Evolutionary conservation across 2,113 vertebrate genomes (phyloP), one percentile per base, ranked within the genome.

Genomic region (Platichthys flesus): DNA sequence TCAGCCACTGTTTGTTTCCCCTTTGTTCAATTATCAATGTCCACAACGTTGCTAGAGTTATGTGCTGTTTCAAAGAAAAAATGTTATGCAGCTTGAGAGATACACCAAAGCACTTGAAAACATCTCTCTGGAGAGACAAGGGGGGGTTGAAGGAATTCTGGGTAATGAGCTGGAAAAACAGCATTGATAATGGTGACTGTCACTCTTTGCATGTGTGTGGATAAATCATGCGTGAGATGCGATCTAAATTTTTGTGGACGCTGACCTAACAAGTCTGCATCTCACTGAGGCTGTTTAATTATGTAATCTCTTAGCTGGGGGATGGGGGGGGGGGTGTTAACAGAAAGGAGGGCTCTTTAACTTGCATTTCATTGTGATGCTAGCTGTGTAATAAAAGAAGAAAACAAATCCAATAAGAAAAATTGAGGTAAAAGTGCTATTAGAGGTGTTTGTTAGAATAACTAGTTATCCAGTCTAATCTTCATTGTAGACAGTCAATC

Each of bases 121-220:
- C 72, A 35, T 56, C 55, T 86, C 81, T 59, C 14, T 73, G 72
- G 83, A 78, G 57, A 47, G 24, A 1, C 4, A 24, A 7, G 3
- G 0, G 26, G 47, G 47, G 54, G 64, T 71, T 37, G 24, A 61
- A 18, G 71, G 71, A 72, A 83, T 70, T 79, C 54, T 70, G 76
- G 74, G 47, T 82, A 88, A 89, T 84, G 79, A 81, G 78, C 49
- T 81, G 75, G 71, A 88, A 88, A 90, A 90, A 84, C 52, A 51
- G 76, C 66, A 85, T 60, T 81, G 68, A 84, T 82, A 67, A 87
- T 85, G 74, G 40, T 71, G 78, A 74, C 49, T 21, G 20, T 54
- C 75, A 55, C 76, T 45, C 13, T 20, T 67, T 54, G 45, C 78
- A 14, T 18, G 64, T 78, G 70, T 88, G 81, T 59, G 9, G 1